phyloP scores from a whole-genome alignment of 2,888 invertebrate species.

The Clunio marinus region DNA sequence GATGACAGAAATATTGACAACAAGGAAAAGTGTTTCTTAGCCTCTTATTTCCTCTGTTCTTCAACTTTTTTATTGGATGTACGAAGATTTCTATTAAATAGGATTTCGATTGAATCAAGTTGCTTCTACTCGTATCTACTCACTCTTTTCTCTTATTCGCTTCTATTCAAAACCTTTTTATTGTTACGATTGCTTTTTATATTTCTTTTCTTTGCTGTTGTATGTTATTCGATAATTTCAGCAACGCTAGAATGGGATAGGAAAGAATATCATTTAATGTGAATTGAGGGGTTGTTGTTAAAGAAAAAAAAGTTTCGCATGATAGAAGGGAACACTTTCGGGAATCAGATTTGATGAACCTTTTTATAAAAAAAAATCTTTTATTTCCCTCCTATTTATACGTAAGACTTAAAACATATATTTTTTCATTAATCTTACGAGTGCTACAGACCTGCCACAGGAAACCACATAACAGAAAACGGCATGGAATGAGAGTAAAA shows the following conservation, averaged over 20 bases:
- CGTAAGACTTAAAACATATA: too few species aligned
- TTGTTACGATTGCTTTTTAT: constrained; percentile 31
- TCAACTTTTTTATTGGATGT: constrained; percentile 11
- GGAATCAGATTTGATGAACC: too few species aligned
- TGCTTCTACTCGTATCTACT: constrained; percentile 13
- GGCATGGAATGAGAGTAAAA: neutral
- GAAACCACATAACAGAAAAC: neutral
- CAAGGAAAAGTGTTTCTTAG: neutral
- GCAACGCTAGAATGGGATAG: neutral
- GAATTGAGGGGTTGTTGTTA: neutral
- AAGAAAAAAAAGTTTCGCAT: too few species aligned
- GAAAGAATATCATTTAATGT: constrained; percentile 3
- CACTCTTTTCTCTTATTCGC: neutral
- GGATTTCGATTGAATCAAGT: constrained; percentile 37
- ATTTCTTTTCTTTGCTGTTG: neutral
- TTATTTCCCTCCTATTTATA: too few species aligned
- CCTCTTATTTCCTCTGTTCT: neutral
- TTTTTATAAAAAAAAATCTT: too few species aligned
- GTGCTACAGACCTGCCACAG: neutral
- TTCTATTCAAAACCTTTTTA: constrained; percentile 22
- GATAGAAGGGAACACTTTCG: too few species aligned
- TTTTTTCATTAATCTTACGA: too few species aligned
- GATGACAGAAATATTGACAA: constrained; percentile 32
- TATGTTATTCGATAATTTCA: neutral
- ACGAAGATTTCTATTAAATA: constrained; percentile 23